Conservation (phyloP, 2,113 vertebrate genomes). For the Carassius gibelio region DNA sequence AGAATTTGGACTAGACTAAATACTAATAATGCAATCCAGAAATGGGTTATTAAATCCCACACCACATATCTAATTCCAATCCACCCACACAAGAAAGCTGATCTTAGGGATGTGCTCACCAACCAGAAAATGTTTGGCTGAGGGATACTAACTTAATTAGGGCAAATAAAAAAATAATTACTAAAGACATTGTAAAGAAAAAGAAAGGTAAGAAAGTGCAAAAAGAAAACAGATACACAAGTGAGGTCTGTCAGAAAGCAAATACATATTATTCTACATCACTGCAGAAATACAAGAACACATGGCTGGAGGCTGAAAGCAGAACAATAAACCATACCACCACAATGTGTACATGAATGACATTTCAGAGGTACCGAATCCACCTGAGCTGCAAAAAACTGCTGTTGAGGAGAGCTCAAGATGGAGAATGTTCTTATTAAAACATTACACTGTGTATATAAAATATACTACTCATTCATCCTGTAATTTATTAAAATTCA, state of each 20-base stretch:
- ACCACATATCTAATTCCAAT: slow-evolving; percentile 3
- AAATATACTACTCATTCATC: neutral
- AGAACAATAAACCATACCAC: neutral
- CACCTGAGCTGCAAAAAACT: neutral
- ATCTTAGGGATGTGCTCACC: slow-evolving; percentile 12
- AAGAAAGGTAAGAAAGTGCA: neutral
- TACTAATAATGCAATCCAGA: slow-evolving; percentile 13
- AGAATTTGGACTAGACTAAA: neutral
- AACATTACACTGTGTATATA: neutral
- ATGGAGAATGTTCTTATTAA: neutral
- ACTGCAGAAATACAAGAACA: neutral
- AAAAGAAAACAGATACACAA: slow-evolving; percentile 5
- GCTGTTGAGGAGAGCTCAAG: neutral
- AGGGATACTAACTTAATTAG: slow-evolving; percentile 23
- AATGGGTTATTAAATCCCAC: slow-evolving; percentile 37
- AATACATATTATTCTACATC: neutral
- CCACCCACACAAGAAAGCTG: slow-evolving; percentile 29
- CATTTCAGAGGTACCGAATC: neutral
- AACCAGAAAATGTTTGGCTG: slow-evolving; percentile 13
- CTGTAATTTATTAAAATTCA: neutral
- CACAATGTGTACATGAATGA: neutral
- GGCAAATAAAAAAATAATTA: neutral
- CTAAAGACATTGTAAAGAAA: neutral
- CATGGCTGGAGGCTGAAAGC: neutral
- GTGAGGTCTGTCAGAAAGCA: neutral